Conservation (phyloP, 2,888 invertebrate genomes). For the Heliconius erato region DNA sequence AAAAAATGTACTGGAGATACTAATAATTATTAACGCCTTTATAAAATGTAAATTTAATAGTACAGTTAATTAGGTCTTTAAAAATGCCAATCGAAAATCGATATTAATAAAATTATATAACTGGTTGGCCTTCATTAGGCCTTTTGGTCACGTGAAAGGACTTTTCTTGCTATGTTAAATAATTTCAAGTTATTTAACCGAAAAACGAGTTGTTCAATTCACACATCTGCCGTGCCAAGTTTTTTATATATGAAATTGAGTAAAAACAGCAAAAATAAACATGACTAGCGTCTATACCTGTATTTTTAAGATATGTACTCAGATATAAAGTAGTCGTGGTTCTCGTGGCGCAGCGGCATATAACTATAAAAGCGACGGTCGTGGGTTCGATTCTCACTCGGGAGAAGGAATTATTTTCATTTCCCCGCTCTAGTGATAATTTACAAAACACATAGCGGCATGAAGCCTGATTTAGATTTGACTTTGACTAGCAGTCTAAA, state of each 20-base stretch:
- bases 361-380: too few species aligned
- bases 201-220: constrained; percentile 19
- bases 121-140: constrained; percentile 27
- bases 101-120: constrained; percentile 8
- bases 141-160: constrained; percentile 25
- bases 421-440: too few species aligned
- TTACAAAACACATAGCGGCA: too few species aligned
- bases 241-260: not conserved
- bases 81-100: not conserved
- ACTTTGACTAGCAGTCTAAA: too few species aligned
- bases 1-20: too few species aligned
- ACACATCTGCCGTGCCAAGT: not conserved
- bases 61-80: not conserved
- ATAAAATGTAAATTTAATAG: not conserved
- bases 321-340: too few species aligned
- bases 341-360: too few species aligned
- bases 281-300: not conserved
- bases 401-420: too few species aligned
- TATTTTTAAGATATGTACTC: not conserved
- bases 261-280: not conserved
- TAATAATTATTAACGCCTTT: too few species aligned
- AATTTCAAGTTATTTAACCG: constrained; percentile 15
- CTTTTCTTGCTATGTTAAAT: constrained; percentile 6
- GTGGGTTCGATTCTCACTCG: too few species aligned
- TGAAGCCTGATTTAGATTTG: too few species aligned